Conservation (phyloP, 2,888 invertebrate genomes). For the Chrysolina oricalcia region DNA sequence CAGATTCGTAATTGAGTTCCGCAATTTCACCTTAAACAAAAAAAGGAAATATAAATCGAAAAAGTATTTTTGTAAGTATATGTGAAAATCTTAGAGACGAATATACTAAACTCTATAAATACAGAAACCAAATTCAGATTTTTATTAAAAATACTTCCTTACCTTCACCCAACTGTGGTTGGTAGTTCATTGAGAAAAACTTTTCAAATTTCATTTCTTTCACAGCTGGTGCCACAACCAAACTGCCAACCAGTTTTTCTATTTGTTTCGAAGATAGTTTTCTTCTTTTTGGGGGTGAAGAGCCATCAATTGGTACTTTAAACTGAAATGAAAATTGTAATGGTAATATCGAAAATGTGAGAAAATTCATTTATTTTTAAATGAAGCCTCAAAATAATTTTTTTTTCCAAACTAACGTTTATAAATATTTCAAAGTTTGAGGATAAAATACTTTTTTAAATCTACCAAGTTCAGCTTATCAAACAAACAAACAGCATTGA, state of each 20-base stretch:
- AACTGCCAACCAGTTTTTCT: constrained; percentile 51
- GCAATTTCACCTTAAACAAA: constrained; percentile 48
- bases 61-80: too few relatives aligned
- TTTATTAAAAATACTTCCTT: constrained; percentile 15
- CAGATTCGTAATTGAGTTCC: constrained; percentile 51
- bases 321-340: constrained; percentile 25
- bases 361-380: too few relatives aligned
- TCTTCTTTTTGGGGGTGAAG: constrained; percentile 51
- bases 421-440: too few relatives aligned
- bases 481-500: too few relatives aligned
- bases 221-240: constrained; percentile 46
- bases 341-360: too few relatives aligned
- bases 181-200: constrained; percentile 60
- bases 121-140: too few relatives aligned
- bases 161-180: constrained; percentile 60
- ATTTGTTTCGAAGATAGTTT: constrained; percentile 55
- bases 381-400: too few relatives aligned
- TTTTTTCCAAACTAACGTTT: too few relatives aligned
- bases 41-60: not conserved
- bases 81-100: too few relatives aligned
- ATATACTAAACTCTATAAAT: too few relatives aligned
- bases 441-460: too few relatives aligned
- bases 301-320: constrained; percentile 12
- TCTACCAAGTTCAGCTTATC: too few relatives aligned
- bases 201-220: constrained; percentile 57